Base-by-base conservation (phyloP, 2,113 vertebrate genomes). In the Puffinus mauretanicus region DNA sequence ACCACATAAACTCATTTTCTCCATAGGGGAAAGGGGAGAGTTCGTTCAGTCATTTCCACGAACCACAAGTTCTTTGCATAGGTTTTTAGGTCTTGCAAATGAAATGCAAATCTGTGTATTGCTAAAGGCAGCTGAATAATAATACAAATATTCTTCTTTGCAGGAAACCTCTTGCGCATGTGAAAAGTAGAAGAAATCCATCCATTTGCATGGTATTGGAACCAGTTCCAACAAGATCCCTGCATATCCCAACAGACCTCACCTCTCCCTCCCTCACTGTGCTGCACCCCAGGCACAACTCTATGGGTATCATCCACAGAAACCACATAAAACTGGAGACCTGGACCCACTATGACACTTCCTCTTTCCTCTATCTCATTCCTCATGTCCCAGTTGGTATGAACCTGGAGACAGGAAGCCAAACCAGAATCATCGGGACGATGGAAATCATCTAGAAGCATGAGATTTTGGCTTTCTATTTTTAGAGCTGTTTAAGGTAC, bases 281-380 rank as follows among this genome's bases (percentile, higher is more conserved):
- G 65, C 82, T 85, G 44, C 30, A 65, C 10, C 14, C 11, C 36
- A 80, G 44, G 27, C n/a, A 87, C 36, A 76, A 7, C 17, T 47
- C 27, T 16, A 2, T 0, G 0, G 16, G 12, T 55, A 9, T n/a
- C 17, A 5, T 54, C 30, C 29, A 34, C 29, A 30, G 47, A 62
- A 88, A 25, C 21, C 32, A 38, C 1, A 18, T 8, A 19, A n/a
- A 86, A 30, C 17, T 46, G 60, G 55, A 82, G 46, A 80, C 9
- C 16, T 47, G 54, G 40, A 57, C 16, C 21, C 34, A 17, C 27
- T n/a, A 1, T 6, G n/a, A 57, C 32, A 20, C 20, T 54, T 55
- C 22, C 20, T 88, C 32, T 58, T 54, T 20, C 26, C 79, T 34
- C 58, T 49, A 6, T 25, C 16, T 49, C 42, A 34, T 57, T 69